phyloP scores from a whole-genome alignment of 1,140 invertebrate genomes.

The Lepidurus arcticus region DNA sequence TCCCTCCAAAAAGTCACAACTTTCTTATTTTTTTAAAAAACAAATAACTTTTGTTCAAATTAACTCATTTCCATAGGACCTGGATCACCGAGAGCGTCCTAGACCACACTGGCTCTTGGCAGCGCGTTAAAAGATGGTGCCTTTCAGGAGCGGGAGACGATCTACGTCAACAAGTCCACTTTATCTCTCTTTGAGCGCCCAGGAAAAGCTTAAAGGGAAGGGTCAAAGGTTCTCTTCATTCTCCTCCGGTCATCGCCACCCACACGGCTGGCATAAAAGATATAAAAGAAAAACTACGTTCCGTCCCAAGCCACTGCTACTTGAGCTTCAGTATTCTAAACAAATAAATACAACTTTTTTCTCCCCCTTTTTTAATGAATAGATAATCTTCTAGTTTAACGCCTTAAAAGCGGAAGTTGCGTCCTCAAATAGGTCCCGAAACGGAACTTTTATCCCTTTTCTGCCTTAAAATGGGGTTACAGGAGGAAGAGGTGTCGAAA shows the following conservation, averaged over 20 bases:
- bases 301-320: neutral
- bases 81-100: neutral
- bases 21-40: too few relatives aligned
- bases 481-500: neutral
- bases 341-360: neutral
- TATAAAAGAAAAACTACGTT: neutral
- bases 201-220: neutral
- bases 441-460: neutral
- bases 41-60: neutral
- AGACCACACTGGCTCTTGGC: constrained; percentile 7
- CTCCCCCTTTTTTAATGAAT: neutral
- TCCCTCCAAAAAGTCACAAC: neutral
- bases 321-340: constrained; percentile 6
- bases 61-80: neutral
- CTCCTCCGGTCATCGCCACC: constrained; percentile 4
- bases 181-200: constrained; percentile 21
- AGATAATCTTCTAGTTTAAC: neutral
- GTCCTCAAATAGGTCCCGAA: neutral
- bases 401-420: neutral
- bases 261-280: neutral
- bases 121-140: neutral
- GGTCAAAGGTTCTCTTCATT: constrained; percentile 21
- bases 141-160: constrained; percentile 14
- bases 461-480: neutral
- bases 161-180: constrained; percentile 21